Conservation (phyloP, 2,888 invertebrate species). For the Thera obeliscata region DNA sequence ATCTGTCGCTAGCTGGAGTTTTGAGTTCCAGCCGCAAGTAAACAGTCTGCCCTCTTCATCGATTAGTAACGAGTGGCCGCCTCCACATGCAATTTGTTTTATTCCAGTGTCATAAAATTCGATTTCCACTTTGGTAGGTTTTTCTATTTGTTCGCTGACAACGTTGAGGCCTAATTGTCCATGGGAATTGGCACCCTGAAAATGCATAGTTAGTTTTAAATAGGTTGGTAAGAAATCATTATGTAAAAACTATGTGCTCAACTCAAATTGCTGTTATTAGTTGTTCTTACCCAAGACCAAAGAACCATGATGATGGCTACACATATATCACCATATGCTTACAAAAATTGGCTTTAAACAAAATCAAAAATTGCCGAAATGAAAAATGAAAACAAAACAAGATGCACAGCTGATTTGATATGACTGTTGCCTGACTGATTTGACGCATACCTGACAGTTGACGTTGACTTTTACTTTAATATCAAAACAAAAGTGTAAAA, state of each 20-base stretch:
- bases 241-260: background rate
- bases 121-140: slow-evolving; percentile 76
- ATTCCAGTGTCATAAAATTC: slow-evolving; percentile 80
- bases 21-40: slow-evolving; percentile 91
- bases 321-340: background rate
- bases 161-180: slow-evolving; percentile 90
- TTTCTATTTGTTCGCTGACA: slow-evolving; percentile 87
- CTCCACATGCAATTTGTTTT: slow-evolving; percentile 89
- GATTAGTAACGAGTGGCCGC: slow-evolving; percentile 89
- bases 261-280: background rate
- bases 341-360: background rate
- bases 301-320: slow-evolving; percentile 24
- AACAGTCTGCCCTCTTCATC: slow-evolving; percentile 88
- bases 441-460: no score
- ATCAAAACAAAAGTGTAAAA: no score
- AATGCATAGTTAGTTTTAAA: slow-evolving; percentile 26
- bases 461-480: no score
- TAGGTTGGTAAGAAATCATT: background rate
- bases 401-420: no score
- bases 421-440: no score
- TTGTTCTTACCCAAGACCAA: slow-evolving; percentile 33
- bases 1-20: slow-evolving; percentile 87
- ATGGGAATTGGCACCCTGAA: slow-evolving; percentile 93
- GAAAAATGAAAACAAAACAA: background rate
- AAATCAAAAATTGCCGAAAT: background rate